Conservation (phyloP, 2,888 invertebrate genomes). For the Sclerodermus sp. region DNA sequence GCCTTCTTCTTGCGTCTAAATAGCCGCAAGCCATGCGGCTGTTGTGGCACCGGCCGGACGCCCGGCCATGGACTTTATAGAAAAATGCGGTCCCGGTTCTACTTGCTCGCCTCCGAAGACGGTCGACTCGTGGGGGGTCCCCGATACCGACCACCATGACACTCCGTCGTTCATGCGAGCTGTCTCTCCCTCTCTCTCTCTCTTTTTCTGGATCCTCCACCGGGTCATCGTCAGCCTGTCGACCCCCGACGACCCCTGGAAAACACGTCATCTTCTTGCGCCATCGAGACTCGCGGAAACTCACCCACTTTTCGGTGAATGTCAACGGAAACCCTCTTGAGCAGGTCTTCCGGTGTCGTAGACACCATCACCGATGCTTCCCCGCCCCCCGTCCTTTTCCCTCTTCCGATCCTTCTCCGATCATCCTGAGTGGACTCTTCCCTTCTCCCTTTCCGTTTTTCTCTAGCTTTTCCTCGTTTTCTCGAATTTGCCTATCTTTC, state of each 20-base stretch:
- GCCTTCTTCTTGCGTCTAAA: conserved; percentile 31
- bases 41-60: conserved; percentile 7
- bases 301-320: conserved; percentile 7
- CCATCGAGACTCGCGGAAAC: conserved; percentile 5
- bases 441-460: too few species aligned
- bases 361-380: not conserved
- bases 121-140: conserved; percentile 43
- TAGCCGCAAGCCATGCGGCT: conserved; percentile 20
- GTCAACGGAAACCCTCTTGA: conserved; percentile 10
- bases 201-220: too few species aligned
- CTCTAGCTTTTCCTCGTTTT: too few species aligned
- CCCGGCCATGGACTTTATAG: conserved; percentile 36
- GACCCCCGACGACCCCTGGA: not conserved
- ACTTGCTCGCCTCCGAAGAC: not conserved
- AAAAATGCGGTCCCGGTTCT: conserved; percentile 34
- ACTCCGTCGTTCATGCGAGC: conserved; percentile 18
- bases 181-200: conserved; percentile 22
- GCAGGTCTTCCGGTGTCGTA: not conserved
- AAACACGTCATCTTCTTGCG: conserved; percentile 8
- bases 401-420: too few species aligned
- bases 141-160: conserved; percentile 41
- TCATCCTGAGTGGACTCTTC: too few species aligned
- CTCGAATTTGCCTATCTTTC: not conserved
- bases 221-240: too few species aligned
- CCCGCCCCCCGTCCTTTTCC: not conserved